Base-by-base conservation (phyloP, 1,140 invertebrate genomes). In the Piezodorus guildinii region DNA sequence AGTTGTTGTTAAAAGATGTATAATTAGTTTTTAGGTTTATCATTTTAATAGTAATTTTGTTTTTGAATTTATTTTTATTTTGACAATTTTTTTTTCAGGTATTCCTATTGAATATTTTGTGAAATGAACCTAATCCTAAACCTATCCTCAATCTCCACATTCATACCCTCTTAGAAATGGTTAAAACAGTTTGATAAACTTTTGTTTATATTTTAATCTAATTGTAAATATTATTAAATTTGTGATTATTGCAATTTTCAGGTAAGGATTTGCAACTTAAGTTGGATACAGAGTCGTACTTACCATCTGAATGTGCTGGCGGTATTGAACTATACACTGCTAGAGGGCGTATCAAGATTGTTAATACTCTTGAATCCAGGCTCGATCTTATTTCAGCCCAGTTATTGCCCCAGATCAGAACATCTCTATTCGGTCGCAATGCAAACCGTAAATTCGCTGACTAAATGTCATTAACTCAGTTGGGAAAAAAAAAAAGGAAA, bases 391-490 rank as follows among this genome's bases (percentile, higher is more conserved):
- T 99, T 73, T 90, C 93, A 60, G 84, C 88, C 72, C 91, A 97
- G 78, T 82, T 97, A 76, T 77, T 97, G 71, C 95, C 96, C 9
- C 87, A 96, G 74, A 88, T 98, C 66, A 88, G 95, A 79, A 88
- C 83, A 60, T 89, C 91, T 27, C 79, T 98, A 59, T 98, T 98
- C 77, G 95, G 96, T 30, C 81, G 83, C 68, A 99, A 99, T 77
- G 84, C 87, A 45, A 98, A 97, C 81, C 86, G 96, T 72, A 94
- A 92, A 82, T 98, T 98, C 81, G 86, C 86, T 70, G 95, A 98
- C 80, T 98, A 95, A 84, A 52, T 46, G 2, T 17, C n/a, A 30
- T 43, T 61, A 56, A 23, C 15, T n/a, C 9, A 23, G 21, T 1
- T 56, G 1, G 9, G 12, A 39, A 39, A 39, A 39, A 39, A 39